A percentile compares a stretch with the other conserved stretches of the same genome.
These are phyloP conservation scores for Scrobipalpa costella DNA, from an alignment of 2,888 invertebrate species.

Conservation along the genomic window DNA sequence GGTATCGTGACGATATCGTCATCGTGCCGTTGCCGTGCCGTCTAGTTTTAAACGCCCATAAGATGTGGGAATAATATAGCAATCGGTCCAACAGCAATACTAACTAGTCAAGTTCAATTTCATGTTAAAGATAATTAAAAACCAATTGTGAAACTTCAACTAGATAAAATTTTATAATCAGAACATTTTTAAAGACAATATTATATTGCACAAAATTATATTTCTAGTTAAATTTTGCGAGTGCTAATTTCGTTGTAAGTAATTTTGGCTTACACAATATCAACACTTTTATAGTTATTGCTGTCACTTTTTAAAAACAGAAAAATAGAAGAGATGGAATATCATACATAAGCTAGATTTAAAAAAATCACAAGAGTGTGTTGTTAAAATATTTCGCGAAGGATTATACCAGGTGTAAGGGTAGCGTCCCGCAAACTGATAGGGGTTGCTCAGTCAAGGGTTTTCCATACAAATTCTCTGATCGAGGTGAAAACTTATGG, in stretches of 20 bases:
- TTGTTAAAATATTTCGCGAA: no score
- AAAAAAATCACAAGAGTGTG: no score
- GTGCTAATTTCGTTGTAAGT: not conserved
- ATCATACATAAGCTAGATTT: no score
- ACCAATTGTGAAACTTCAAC: conserved; percentile 10
- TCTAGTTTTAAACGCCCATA: not conserved
- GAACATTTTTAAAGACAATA: conserved; percentile 18
- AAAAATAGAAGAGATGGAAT: not conserved
- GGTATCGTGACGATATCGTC: no score
- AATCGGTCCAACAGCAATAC: conserved; percentile 30
- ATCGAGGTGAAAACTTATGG: no score
- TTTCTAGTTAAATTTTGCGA: conserved; percentile 24
- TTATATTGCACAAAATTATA: conserved; percentile 28
- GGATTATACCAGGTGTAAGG: no score
- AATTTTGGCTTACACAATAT: not conserved
- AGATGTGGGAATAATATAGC: conserved; percentile 16
- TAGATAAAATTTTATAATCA: conserved; percentile 5
- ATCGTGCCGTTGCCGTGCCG: no score
- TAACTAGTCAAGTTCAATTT: conserved; percentile 43
- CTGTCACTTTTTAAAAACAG: not conserved
- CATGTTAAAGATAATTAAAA: conserved; percentile 23
- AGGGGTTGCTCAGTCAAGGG: no score
- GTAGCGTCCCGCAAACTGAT: no score
- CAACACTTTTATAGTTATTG: not conserved
- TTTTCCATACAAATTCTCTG: no score